phyloP scores from a whole-genome alignment of 2,888 invertebrate genomes.

The Lasioglossum figueresi region DNA sequence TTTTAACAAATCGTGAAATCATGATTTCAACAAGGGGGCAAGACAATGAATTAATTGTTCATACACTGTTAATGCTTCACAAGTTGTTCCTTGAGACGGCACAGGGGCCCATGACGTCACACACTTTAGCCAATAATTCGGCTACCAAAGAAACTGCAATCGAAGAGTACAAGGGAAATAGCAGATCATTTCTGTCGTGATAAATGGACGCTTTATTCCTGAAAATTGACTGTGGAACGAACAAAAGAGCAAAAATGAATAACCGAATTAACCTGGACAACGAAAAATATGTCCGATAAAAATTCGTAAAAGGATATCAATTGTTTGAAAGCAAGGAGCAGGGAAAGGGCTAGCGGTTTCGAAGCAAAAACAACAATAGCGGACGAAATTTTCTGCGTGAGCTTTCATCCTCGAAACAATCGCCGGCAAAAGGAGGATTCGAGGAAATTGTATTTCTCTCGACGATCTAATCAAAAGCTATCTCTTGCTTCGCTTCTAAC shows the following conservation, averaged over 20 bases:
- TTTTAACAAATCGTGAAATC: neutral
- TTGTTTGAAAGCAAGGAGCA: neutral
- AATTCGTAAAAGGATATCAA: neutral
- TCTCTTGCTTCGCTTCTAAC: slow-evolving; percentile 15
- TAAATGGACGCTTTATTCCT: too few species aligned
- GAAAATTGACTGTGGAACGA: neutral
- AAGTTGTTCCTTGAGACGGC: too few species aligned
- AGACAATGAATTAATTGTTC: neutral
- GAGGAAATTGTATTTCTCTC: neutral
- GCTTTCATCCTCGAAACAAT: neutral
- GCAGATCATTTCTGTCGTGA: neutral
- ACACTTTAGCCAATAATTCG: too few species aligned
- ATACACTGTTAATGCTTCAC: neutral
- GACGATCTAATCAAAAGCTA: slow-evolving; percentile 18
- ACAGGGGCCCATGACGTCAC: too few species aligned
- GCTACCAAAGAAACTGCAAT: too few species aligned
- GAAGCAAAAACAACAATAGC: neutral
- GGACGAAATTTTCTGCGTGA: neutral
- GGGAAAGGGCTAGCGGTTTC: neutral
- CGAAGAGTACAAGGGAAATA: too few species aligned
- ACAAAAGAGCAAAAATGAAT: neutral
- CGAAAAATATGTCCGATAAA: neutral
- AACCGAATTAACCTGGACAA: too few species aligned
- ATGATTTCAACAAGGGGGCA: neutral
- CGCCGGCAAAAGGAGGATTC: neutral